phyloP scores from a whole-genome alignment of 2,113 vertebrate genomes.

The Motacilla alba region DNA sequence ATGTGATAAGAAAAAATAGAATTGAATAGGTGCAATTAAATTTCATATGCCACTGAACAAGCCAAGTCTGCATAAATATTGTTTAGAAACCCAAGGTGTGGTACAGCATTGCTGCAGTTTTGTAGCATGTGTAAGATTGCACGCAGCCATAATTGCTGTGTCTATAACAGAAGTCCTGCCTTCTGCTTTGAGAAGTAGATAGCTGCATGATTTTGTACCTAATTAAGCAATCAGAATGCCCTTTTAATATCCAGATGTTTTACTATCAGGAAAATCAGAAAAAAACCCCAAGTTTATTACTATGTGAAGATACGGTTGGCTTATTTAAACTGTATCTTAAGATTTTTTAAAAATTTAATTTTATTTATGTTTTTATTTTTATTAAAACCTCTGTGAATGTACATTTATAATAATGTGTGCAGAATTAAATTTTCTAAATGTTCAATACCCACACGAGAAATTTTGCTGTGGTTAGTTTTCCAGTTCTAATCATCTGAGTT shows the following conservation, averaged over 20 bases:
- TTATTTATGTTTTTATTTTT: not conserved
- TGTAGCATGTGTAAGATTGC: not conserved
- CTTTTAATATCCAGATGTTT: not conserved
- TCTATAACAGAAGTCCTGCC: not conserved
- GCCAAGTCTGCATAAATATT: not conserved
- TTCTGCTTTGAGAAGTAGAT: not conserved
- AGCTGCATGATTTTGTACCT: not conserved
- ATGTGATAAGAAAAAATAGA: not conserved
- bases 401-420: not conserved
- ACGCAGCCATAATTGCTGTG: not conserved
- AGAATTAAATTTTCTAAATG: not conserved
- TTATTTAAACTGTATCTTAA: not conserved
- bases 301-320: not conserved
- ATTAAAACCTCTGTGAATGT: not conserved
- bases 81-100: not conserved
- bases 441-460: not conserved
- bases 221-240: not conserved
- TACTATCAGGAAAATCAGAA: not conserved
- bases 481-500: not conserved
- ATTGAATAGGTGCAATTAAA: not conserved
- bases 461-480: slow-evolving; percentile 21
- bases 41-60: not conserved
- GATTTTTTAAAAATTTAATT: not conserved
- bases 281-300: fast-evolving
- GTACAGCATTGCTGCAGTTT: not conserved